These are phyloP conservation scores for Drosophila nikananu DNA, from an alignment of 1,140 invertebrate genomes.

Conservation along the genomic window DNA sequence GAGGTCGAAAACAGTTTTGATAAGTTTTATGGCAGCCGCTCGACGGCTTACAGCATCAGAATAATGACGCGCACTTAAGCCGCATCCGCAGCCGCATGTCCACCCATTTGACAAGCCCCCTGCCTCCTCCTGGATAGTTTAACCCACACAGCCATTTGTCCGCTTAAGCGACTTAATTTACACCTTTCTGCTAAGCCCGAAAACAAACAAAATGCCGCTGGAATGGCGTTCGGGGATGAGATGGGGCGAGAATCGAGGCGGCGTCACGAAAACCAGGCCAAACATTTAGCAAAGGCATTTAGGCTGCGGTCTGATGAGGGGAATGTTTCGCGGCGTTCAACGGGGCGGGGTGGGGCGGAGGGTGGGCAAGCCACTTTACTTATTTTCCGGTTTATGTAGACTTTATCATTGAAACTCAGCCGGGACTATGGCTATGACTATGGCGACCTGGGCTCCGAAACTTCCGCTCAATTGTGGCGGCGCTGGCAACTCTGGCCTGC, in stretches of 20 bases:
- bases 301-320: constrained; percentile 47
- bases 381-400: constrained; percentile 80
- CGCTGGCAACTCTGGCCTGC: constrained; percentile 46
- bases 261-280: constrained; percentile 46
- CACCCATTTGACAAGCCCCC: constrained; percentile 8
- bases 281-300: constrained; percentile 69
- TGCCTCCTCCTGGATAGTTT: constrained; percentile 16
- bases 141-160: constrained; percentile 51
- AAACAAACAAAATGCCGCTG: constrained; percentile 60
- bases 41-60: constrained; percentile 52
- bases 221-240: constrained; percentile 8
- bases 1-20: constrained; percentile 45
- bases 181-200: constrained; percentile 74
- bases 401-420: constrained; percentile 76
- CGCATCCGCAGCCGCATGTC: constrained; percentile 24
- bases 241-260: constrained; percentile 12
- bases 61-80: constrained; percentile 73
- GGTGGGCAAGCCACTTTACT: constrained; percentile 71
- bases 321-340: constrained; percentile 10
- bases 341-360: not conserved
- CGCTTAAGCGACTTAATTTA: constrained; percentile 78
- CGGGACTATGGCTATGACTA: constrained; percentile 17
- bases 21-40: constrained; percentile 59
- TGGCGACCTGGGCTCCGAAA: constrained; percentile 47
- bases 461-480: constrained; percentile 74